phyloP scores from a whole-genome alignment of 2,888 invertebrate genomes.

The Eupithecia subfuscata region DNA sequence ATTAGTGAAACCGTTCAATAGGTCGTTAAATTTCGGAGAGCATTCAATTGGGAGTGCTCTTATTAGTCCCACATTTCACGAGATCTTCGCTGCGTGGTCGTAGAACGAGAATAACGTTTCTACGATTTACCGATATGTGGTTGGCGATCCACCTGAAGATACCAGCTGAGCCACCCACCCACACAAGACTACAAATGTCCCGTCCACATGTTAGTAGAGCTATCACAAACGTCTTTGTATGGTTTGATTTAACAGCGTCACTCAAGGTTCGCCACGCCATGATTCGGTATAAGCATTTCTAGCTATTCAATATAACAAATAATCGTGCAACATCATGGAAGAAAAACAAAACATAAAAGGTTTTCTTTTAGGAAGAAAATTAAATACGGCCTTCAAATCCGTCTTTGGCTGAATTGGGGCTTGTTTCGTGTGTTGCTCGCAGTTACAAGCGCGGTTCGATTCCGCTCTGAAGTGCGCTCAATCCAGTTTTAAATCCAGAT shows the following conservation, averaged over 20 bases:
- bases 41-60: conserved; percentile 37
- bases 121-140: conserved; percentile 30
- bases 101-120: conserved; percentile 46
- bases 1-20: conserved; percentile 19
- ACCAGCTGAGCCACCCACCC: not conserved
- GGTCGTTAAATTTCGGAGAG: conserved; percentile 32
- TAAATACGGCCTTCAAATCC: not conserved
- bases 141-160: not conserved
- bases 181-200: not conserved
- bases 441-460: not conserved
- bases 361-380: not conserved
- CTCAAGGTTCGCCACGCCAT: not conserved
- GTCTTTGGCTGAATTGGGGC: not conserved
- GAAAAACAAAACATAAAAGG: too few species aligned
- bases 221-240: not conserved
- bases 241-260: too few species aligned
- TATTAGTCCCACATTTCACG: conserved; percentile 46
- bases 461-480: not conserved
- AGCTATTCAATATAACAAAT: not conserved
- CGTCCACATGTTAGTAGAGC: not conserved
- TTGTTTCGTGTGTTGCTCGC: not conserved
- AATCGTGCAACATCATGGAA: not conserved
- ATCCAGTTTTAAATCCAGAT: not conserved
- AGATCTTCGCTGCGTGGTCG: conserved; percentile 36
- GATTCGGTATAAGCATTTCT: not conserved